Percentiles rank a stretch among this genome's conserved stretches.
Evolutionary conservation across 2,797 vertebrate species (phyloP).

Genomic region (Sarcoramphus papa): DNA sequence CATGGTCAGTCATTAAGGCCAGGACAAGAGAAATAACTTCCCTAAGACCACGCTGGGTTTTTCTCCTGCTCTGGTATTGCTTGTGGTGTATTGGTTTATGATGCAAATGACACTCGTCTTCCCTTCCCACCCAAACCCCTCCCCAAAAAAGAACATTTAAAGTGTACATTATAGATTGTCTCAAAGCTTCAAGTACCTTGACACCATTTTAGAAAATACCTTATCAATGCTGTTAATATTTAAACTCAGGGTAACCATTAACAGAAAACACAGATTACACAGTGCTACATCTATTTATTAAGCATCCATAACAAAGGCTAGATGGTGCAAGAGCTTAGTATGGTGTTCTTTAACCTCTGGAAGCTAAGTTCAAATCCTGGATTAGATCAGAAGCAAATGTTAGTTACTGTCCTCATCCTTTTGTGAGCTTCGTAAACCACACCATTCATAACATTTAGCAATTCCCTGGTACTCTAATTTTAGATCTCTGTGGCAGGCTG

Average conservation of each 20-base stretch:
- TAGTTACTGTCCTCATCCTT: slow-evolving; percentile 57
- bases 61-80: background rate
- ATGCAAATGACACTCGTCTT: background rate
- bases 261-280: slow-evolving; percentile 2
- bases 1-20: background rate
- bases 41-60: background rate
- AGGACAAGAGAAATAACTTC: background rate
- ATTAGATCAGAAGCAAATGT: slow-evolving; percentile 59
- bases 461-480: slow-evolving; percentile 55
- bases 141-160: background rate
- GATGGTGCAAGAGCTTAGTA: slow-evolving; percentile 28
- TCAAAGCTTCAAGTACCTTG: background rate
- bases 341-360: slow-evolving; percentile 43
- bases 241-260: slow-evolving; percentile 30
- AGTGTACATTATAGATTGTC: background rate
- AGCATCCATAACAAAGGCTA: slow-evolving; percentile 21
- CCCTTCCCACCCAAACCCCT: background rate
- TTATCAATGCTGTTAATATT: slow-evolving; percentile 30
- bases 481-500: slow-evolving; percentile 43
- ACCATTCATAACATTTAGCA: slow-evolving; percentile 66
- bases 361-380: slow-evolving; percentile 34
- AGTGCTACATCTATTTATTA: slow-evolving; percentile 12
- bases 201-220: background rate
- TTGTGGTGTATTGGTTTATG: background rate
- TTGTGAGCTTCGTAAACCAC: slow-evolving; percentile 52